Conservation (phyloP, 2,113 vertebrate species). For the Brienomyrus brachyistius region DNA sequence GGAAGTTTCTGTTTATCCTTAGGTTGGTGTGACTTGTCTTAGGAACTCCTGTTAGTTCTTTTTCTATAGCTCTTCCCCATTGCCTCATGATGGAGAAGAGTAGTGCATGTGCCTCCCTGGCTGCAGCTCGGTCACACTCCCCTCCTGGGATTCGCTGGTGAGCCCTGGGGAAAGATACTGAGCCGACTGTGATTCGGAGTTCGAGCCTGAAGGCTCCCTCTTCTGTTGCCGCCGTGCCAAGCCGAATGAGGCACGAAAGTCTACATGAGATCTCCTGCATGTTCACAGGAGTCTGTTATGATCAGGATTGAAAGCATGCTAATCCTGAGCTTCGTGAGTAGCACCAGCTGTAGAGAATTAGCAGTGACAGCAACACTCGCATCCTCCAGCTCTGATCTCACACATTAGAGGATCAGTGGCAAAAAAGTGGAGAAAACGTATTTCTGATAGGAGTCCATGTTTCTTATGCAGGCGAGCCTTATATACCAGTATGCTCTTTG, state of each 20-base stretch:
- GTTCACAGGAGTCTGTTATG: background rate
- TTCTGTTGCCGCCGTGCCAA: background rate
- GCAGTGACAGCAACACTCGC: background rate
- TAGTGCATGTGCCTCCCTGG: background rate
- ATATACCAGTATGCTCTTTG: background rate
- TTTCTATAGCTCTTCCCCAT: background rate
- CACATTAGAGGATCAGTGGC: background rate
- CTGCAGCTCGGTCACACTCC: background rate
- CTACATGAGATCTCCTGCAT: background rate
- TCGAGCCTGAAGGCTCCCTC: background rate
- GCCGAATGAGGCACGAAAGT: background rate
- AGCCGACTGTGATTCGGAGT: background rate
- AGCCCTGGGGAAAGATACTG: background rate
- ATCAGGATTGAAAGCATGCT: background rate
- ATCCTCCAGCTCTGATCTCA: background rate
- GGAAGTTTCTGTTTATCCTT: background rate
- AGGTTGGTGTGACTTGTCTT: background rate
- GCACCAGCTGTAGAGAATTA: background rate
- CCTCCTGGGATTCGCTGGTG: background rate
- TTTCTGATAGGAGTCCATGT: background rate
- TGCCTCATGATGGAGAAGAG: background rate
- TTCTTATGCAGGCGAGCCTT: background rate
- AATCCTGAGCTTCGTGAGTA: background rate
- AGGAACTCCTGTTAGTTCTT: background rate
- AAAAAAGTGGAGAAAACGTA: background rate